A percentile compares a stretch with the other conserved stretches of the same genome.
Conservation (phyloP, 2,113 vertebrate species). For the Urocynchramus pylzowi region DNA sequence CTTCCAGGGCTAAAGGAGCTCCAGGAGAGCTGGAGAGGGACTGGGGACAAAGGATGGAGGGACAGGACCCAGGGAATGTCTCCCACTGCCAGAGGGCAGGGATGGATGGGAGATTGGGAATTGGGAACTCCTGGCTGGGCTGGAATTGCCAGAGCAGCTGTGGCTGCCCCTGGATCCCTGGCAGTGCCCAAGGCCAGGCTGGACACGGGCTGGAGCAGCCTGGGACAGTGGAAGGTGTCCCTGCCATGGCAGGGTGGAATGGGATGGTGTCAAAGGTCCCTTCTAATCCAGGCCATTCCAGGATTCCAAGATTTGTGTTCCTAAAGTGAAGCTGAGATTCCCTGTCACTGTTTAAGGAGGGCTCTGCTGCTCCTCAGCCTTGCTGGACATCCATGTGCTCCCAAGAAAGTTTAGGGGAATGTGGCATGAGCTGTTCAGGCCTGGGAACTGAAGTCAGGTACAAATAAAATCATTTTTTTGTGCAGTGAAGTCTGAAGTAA, state of each 20-base stretch:
- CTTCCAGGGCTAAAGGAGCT: rapidly evolving
- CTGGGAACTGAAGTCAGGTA: neutral
- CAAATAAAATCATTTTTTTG: rapidly evolving
- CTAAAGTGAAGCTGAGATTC: neutral
- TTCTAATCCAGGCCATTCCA: neutral
- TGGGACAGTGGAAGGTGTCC: rapidly evolving
- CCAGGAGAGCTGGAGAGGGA: neutral
- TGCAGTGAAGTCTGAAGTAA: neutral
- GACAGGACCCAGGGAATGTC: neutral
- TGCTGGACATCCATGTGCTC: neutral
- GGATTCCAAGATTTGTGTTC: neutral
- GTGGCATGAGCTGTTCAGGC: rapidly evolving
- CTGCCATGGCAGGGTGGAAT: neutral
- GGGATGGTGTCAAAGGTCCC: rapidly evolving
- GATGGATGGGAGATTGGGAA: neutral
- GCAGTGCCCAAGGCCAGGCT: rapidly evolving
- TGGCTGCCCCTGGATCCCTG: neutral
- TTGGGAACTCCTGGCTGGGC: neutral
- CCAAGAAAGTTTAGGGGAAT: neutral
- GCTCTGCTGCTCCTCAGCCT: neutral
- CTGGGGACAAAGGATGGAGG: neutral
- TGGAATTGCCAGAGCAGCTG: neutral
- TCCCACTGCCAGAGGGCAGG: neutral
- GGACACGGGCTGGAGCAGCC: rapidly evolving
- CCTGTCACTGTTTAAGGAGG: neutral